Evolutionary conservation across 2,797 vertebrate genomes (phyloP), one percentile per base, ranked within the genome.

Genomic region (Ptychobarbus kaznakovi): DNA sequence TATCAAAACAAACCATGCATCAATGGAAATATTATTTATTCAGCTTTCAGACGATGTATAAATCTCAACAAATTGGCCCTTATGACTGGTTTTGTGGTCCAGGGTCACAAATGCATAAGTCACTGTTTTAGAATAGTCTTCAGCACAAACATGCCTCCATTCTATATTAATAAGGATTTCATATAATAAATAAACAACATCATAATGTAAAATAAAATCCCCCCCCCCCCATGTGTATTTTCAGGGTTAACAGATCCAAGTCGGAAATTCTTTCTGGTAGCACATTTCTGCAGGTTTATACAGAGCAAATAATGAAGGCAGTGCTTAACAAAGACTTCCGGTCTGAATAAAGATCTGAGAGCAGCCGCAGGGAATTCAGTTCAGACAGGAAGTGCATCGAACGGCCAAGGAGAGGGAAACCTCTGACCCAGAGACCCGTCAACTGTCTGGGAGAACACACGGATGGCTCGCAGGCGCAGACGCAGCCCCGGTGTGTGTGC

Each of bases 281-380:
- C 83, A 81, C 74, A 81, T 91, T 95, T 96, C 91, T 91, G 93
- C 92, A 93, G 89, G 92, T 95, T 94, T 94, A 92, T 93, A 91
- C 91, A 91, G 89, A 93, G 92, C 93, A 93, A 95, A 95, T 94
- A 90, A 92, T 22, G 61, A 68, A 51, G 12, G 11, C 51, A 56
- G 90, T 91, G 90, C 92, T 92, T 91, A 93, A 93, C 95, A 94
- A 65, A 94, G 95, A 95, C 95, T 96, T 96, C 94, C 94, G 94
- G 94, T 94, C 94, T 91, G 94, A 92, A 94, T 94, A 94, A 95
- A 95, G 95, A 96, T 94, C 90, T 93, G 93, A 95, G 93, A 93
- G 87, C 87, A 94, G 93, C 89, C 51, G 53, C 61, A 61, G 86
- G 79, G 92, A 92, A 90, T 94, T 91, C 90, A 93, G 92, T 93